Evolutionary conservation across 2,113 vertebrate species (phyloP), one percentile per base, ranked within the genome.

Genomic region (Myrmecobius fasciatus): DNA sequence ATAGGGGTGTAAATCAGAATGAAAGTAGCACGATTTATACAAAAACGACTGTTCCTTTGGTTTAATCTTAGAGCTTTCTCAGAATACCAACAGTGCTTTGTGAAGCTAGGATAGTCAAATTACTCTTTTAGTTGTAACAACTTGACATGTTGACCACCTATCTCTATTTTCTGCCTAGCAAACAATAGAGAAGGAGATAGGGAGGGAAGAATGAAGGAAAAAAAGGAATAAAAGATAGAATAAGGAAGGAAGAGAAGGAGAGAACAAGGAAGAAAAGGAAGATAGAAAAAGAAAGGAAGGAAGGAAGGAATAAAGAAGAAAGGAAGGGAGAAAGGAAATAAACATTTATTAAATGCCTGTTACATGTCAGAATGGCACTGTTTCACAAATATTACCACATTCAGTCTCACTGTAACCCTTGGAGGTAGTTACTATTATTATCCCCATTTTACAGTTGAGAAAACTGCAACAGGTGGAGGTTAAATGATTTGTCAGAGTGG

Each of bases 61-160:
- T 89, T 96, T 60, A 95, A 93, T 31, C 91, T 20, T 93, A 93
- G 14, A 3, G 88, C 36, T 25, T 3, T n/a, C 49, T 92, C 9
- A 83, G 17, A 91, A 89, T 92, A 91, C 53, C 83, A 95, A 89
- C 92, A 92, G 92, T 46, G 26, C n/a, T 51, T 92, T 92, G 46
- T 54, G 54, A 67, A 47, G 47, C 25, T 51, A 20, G 28, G 4
- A 46, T 51, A 17, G 46, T 14, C 47, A 53, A 51, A 43, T 67
- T 60, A 83, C 8, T 52, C 47, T 26, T 52, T 49, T 36, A 25
- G 7, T 83, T 83, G 26, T 11, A 53, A 53, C 52, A 52, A 20
- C 52, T 48, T 93, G n/a, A 10, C 31, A 89, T 28, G 10, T 36
- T 53, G 43, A 25, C 43, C 31, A 88, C 51, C 7, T 43, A 11